These are phyloP conservation scores for Manis javanica DNA, from an alignment of 2,797 vertebrate species.

Conservation along the genomic window DNA sequence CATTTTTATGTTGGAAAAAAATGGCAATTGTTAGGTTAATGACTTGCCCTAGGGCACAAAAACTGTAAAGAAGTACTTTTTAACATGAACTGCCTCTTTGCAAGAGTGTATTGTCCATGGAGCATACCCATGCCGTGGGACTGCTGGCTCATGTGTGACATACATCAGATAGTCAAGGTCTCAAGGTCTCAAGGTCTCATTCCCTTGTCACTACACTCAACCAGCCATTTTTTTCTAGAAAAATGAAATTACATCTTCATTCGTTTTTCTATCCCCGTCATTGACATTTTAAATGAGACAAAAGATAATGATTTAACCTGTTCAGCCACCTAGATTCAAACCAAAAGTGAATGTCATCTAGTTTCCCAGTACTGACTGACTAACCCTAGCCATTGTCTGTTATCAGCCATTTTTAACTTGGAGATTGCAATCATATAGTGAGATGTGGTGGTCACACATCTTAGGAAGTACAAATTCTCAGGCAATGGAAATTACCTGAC, in stretches of 20 bases:
- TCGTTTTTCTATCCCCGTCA: background rate
- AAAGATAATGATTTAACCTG: background rate
- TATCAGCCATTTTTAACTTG: background rate
- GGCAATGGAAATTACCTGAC: background rate
- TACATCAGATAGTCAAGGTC: background rate
- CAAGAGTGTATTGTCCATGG: background rate
- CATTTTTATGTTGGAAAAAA: background rate
- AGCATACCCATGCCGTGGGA: background rate
- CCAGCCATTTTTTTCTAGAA: background rate
- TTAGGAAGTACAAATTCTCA: background rate
- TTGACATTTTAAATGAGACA: background rate
- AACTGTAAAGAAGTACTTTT: background rate
- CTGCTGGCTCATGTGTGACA: background rate
- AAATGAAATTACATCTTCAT: conserved; percentile 26
- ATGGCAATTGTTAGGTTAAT: background rate
- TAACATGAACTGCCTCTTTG: background rate
- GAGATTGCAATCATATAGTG: background rate
- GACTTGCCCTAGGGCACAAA: background rate
- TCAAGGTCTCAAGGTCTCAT: background rate
- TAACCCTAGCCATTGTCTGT: background rate
- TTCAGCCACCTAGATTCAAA: background rate
- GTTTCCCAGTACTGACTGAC: background rate
- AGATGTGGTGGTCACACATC: background rate
- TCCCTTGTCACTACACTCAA: background rate
- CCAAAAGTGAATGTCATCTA: background rate